Percentiles rank a stretch among this genome's conserved stretches.
These are phyloP conservation scores for Lemur catta DNA, from an alignment of 2,797 vertebrate genomes.

Conservation along the genomic window DNA sequence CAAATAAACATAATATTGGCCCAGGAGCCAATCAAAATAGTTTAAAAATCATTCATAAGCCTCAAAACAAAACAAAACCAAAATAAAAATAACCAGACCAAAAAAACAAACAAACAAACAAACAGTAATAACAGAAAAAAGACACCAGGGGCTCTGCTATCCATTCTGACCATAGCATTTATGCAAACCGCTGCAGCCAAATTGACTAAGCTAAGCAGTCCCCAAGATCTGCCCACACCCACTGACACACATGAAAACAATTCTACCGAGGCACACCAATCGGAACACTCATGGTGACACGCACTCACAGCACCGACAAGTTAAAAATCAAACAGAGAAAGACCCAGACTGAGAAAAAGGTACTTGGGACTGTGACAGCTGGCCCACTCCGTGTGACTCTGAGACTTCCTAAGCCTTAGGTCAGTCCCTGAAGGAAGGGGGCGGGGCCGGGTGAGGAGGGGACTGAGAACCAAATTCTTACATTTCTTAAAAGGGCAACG, in stretches of 20 bases:
- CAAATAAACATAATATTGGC: not conserved
- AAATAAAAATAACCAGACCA: not conserved
- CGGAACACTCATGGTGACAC: not conserved
- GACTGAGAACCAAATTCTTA: constrained; percentile 78
- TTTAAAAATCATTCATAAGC: not conserved
- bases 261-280: not conserved
- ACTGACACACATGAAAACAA: not conserved
- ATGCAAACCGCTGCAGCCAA: not conserved
- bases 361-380: constrained; percentile 79
- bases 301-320: not conserved
- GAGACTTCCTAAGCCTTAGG: constrained; percentile 86
- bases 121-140: not conserved
- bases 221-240: not conserved
- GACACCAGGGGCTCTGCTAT: not conserved
- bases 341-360: constrained; percentile 75
- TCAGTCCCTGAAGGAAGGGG: constrained; percentile 81
- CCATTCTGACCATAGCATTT: not conserved
- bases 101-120: not conserved
- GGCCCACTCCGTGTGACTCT: constrained; percentile 82
- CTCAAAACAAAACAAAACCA: not conserved
- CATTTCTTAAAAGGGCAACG: constrained; percentile 82
- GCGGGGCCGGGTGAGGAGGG: not conserved
- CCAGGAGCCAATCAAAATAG: constrained; percentile 25
- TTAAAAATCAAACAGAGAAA: constrained; percentile 42
- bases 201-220: not conserved